These are phyloP conservation scores for Erebia epiphron DNA, from an alignment of 2,888 invertebrate species.

Conservation along the genomic window DNA sequence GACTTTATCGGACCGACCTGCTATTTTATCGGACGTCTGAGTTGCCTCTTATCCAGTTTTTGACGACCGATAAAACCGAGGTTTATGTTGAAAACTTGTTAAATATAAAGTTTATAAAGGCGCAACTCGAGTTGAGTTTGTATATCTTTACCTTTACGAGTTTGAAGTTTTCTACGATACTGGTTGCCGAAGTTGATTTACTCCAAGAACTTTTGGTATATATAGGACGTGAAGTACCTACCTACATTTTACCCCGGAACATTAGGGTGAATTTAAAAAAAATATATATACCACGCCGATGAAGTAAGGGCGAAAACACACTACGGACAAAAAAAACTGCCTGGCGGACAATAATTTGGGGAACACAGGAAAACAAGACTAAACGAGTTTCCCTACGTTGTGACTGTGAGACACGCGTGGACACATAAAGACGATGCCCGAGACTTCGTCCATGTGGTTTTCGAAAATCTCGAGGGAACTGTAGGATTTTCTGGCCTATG, in stretches of 20 bases:
- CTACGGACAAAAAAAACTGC: no score
- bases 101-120: constrained; percentile 12
- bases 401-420: no score
- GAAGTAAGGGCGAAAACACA: no score
- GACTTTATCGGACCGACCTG: not conserved
- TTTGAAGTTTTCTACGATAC: constrained; percentile 10
- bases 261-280: no score
- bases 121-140: constrained; percentile 7
- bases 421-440: no score
- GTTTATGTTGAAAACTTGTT: constrained; percentile 7
- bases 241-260: not conserved
- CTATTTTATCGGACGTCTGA: not conserved
- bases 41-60: not conserved
- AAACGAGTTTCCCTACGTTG: no score
- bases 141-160: not conserved
- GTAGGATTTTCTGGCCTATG: no score
- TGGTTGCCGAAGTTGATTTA: not conserved
- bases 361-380: no score
- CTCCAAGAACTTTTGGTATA: not conserved
- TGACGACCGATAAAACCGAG: constrained; percentile 5
- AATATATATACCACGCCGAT: no score
- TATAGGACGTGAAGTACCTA: not conserved
- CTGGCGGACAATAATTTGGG: no score
- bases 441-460: no score
- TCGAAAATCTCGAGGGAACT: no score